phyloP scores from a whole-genome alignment of 2,113 vertebrate species.

The Callipepla californica region DNA sequence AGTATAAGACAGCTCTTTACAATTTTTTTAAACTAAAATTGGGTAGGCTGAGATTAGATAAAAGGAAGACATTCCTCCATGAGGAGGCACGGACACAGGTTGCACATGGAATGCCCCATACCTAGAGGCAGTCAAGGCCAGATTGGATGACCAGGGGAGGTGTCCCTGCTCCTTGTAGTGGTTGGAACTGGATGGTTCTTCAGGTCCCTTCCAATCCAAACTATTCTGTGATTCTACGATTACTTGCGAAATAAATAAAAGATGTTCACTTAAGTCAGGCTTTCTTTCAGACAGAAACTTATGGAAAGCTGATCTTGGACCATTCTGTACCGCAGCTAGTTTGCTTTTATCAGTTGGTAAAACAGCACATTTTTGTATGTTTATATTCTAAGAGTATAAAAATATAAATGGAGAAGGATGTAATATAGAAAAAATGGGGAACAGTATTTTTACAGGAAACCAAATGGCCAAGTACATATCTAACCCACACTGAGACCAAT shows the following conservation, averaged over 20 bases:
- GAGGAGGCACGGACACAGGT: neutral
- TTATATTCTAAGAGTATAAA: slow-evolving; percentile 45
- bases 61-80: neutral
- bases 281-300: neutral
- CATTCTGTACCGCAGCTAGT: neutral
- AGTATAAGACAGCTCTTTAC: neutral
- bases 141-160: neutral
- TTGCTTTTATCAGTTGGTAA: slow-evolving; percentile 34
- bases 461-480: neutral
- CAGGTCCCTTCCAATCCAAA: neutral
- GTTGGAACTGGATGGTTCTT: neutral
- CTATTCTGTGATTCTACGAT: neutral
- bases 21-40: neutral
- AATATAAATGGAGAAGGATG: slow-evolving; percentile 27
- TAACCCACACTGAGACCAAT: neutral
- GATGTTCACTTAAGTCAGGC: neutral
- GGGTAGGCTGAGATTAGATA: neutral
- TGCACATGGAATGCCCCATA: neutral
- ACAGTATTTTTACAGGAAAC: slow-evolving; percentile 36
- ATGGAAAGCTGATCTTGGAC: neutral
- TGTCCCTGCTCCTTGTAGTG: neutral
- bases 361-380: neutral
- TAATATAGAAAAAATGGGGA: slow-evolving; percentile 19
- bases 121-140: neutral
- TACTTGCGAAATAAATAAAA: slow-evolving; percentile 35